phyloP scores from a whole-genome alignment of 2,888 invertebrate species.

The Leptinotarsa rubiginosa region DNA sequence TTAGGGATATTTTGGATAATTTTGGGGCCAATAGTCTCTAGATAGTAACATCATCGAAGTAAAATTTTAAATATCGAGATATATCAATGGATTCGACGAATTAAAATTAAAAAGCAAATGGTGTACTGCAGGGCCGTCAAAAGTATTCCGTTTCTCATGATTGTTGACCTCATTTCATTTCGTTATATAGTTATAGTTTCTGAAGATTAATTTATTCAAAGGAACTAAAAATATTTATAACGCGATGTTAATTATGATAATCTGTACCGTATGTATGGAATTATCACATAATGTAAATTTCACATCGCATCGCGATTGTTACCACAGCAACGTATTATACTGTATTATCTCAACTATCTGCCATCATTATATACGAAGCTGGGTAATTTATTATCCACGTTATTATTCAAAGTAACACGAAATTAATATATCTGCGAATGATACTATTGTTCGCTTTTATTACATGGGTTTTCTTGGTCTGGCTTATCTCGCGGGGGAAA shows the following conservation, averaged over 20 bases:
- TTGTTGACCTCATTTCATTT: too few species aligned
- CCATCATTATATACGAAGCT: conserved; percentile 21
- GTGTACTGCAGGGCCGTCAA: too few species aligned
- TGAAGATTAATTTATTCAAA: neutral
- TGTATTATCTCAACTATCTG: conserved; percentile 26
- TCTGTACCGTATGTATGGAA: conserved; percentile 19
- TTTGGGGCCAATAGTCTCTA: too few species aligned
- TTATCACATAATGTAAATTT: conserved; percentile 25
- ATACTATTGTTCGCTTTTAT: conserved; percentile 26
- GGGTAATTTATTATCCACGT: conserved; percentile 29
- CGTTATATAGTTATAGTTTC: too few species aligned
- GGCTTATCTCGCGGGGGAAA: conserved; percentile 11
- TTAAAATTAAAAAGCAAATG: too few species aligned
- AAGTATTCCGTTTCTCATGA: too few species aligned
- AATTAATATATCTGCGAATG: conserved; percentile 29
- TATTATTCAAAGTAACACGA: conserved; percentile 31
- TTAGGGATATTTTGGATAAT: too few species aligned
- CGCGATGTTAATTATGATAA: conserved; percentile 6
- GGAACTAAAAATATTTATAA: neutral
- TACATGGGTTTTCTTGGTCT: conserved; percentile 6
- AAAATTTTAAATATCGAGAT: too few species aligned
- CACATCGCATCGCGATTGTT: conserved; percentile 26
- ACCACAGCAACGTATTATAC: conserved; percentile 17
- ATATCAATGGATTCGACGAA: too few species aligned
- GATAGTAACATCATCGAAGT: too few species aligned